phyloP scores from a whole-genome alignment of 2,797 vertebrate genomes.

The Pseudomugil tenellus region DNA sequence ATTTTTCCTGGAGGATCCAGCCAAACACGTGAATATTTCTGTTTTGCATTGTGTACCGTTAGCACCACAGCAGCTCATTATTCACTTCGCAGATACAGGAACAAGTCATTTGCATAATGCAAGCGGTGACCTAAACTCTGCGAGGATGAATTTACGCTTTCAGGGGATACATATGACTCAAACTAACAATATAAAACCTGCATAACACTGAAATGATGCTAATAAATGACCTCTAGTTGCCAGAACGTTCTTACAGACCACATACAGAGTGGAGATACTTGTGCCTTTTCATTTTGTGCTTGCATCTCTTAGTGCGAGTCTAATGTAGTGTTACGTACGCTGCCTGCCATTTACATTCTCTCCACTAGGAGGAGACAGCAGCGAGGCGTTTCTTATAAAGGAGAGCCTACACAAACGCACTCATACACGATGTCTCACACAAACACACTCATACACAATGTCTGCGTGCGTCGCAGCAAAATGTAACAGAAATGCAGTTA shows the following conservation, averaged over 20 bases:
- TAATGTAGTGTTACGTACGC: conserved; percentile 22
- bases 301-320: conserved; percentile 49
- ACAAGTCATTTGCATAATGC: conserved; percentile 52
- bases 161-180: conserved; percentile 35
- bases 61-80: conserved; percentile 67
- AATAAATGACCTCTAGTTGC: conserved; percentile 39
- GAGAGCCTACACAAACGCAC: conserved; percentile 59
- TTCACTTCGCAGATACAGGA: too few relatives aligned
- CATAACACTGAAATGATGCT: conserved; percentile 38
- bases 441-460: conserved; percentile 48
- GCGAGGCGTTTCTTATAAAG: conserved; percentile 47
- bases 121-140: conserved; percentile 12
- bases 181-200: conserved; percentile 50
- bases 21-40: conserved; percentile 30
- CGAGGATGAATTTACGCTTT: conserved; percentile 44
- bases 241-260: conserved; percentile 36
- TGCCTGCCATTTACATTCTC: conserved; percentile 75
- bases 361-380: conserved; percentile 74
- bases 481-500: conserved; percentile 76
- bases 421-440: conserved; percentile 12
- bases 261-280: conserved; percentile 42
- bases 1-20: neutral
- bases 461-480: conserved; percentile 78
- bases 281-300: conserved; percentile 70
- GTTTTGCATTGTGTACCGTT: conserved; percentile 55